A percentile compares a stretch with the other conserved stretches of the same genome.
Conservation (phyloP, 2,113 vertebrate species). For the Nanger granti region DNA sequence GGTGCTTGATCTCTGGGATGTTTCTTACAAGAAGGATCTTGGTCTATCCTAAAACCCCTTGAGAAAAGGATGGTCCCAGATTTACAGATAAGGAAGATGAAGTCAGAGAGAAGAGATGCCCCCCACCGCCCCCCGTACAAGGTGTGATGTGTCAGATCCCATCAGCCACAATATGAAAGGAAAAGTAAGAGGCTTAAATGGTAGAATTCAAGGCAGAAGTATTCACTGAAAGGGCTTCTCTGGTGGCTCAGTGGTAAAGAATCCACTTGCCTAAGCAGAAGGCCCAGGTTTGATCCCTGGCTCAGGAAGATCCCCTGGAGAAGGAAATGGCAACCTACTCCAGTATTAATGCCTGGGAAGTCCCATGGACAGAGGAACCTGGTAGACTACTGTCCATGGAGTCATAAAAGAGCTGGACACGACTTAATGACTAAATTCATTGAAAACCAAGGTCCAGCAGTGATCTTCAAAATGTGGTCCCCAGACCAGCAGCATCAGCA, state of each 20-base stretch:
- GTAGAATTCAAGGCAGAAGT: neutral
- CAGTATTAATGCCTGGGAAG: neutral
- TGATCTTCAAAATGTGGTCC: neutral
- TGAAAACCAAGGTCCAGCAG: neutral
- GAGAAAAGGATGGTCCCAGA: neutral
- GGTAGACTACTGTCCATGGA: neutral
- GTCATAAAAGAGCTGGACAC: neutral
- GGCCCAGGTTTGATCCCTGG: neutral
- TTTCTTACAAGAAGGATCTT: neutral
- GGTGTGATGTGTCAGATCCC: neutral
- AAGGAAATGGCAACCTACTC: neutral
- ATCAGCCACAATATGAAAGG: neutral
- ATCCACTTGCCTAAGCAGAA: neutral
- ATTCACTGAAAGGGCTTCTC: neutral
- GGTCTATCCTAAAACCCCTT: neutral
- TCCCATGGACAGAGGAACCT: neutral
- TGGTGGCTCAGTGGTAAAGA: neutral
- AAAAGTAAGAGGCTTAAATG: neutral
- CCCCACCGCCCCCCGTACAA: rapidly evolving
- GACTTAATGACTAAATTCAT: neutral
- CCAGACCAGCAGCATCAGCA: too few species aligned
- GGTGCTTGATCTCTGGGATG: too few species aligned
- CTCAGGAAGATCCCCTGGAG: neutral
- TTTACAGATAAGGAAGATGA: neutral
- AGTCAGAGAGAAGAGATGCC: neutral